Base-by-base conservation (phyloP, 1,140 invertebrate genomes). In the Drosophila miranda region DNA sequence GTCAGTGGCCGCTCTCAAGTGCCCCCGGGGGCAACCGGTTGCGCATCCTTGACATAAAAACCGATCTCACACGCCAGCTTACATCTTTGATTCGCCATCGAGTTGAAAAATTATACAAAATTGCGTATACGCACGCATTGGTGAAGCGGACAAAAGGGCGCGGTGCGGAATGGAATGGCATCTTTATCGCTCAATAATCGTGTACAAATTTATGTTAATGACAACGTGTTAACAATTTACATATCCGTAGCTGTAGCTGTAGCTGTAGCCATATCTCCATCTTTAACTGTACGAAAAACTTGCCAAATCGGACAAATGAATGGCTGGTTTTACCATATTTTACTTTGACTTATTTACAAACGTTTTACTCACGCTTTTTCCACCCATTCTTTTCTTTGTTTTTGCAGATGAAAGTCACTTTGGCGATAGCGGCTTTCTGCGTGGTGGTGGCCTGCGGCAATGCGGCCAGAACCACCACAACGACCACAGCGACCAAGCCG, bases 31-130 rank as follows among this genome's bases (percentile, higher is more conserved):
- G 72, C 81, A 90, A 90, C 89, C 89, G 89, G 89, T 90, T 89
- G 71, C 71, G 64, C 78, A 90, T 90, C 89, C 89, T 90, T 90
- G 89, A 90, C 89, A 90, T 81, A 90, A 90, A 90, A 90, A 90
- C 51, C 62, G 52, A 68, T 58, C 67, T 63, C 72, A 63, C 72
- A 71, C 62, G 58, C 70, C 66, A 75, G 78, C 71, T 83, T 83
- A 83, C 79, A 83, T 83, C 81, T 84, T 84, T 60, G 73, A 66
- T 61, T 61, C 45, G 57, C 45, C 53, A 43, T 48, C 54, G 49
- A 44, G 55, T 6, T 67, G 49, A 60, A 86, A 86, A 72, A 68
- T 84, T 81, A 76, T 81, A 81, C 78, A 66, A 63, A 62, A 84
- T 84, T 84, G 62, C 76, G 76, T 60, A 84, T 78, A 86, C 77